These are phyloP conservation scores for Pampus argenteus DNA, from an alignment of 2,797 vertebrate species.

Conservation along the genomic window DNA sequence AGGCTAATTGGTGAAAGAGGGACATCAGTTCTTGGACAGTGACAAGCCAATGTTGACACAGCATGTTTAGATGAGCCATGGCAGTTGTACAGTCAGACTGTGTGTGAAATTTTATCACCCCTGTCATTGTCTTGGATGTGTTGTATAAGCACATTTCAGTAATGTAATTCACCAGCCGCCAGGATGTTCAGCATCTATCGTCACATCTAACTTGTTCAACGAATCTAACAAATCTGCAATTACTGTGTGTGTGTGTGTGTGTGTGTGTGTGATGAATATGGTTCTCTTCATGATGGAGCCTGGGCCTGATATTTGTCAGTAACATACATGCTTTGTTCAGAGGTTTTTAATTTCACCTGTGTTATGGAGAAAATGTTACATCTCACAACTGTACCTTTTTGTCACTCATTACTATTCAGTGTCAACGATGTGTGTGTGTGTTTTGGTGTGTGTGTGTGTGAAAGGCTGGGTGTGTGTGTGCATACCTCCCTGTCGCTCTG, in stretches of 20 bases:
- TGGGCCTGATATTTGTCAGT: constrained; percentile 51
- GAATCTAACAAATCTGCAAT: constrained; percentile 52
- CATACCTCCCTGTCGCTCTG: constrained; percentile 59
- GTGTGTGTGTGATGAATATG: constrained; percentile 47
- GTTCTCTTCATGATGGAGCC: constrained; percentile 43
- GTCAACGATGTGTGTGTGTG: constrained; percentile 66
- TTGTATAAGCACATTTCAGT: constrained; percentile 76
- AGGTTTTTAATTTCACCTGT: constrained; percentile 49
- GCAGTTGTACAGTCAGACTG: constrained; percentile 77
- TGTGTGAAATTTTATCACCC: constrained; percentile 61
- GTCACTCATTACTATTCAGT: constrained; percentile 82
- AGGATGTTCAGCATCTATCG: constrained; percentile 69
- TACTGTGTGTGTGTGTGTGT: constrained; percentile 13
- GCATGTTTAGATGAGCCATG: constrained; percentile 65
- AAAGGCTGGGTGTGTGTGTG: constrained; percentile 62
- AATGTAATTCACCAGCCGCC: constrained; percentile 77
- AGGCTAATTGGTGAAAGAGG: constrained; percentile 44
- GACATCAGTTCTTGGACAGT: constrained; percentile 40
- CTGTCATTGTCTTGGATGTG: constrained; percentile 70
- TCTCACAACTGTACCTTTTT: constrained; percentile 77
- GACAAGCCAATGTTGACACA: constrained; percentile 59
- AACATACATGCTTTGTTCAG: constrained; percentile 53
- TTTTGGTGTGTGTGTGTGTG: constrained; percentile 6
- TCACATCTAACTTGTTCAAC: constrained; percentile 58
- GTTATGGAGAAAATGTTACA: constrained; percentile 48